Percentiles rank a stretch among this genome's conserved stretches.
Evolutionary conservation across 2,888 invertebrate genomes (phyloP).

Genomic region (Heliothis peltigera): DNA sequence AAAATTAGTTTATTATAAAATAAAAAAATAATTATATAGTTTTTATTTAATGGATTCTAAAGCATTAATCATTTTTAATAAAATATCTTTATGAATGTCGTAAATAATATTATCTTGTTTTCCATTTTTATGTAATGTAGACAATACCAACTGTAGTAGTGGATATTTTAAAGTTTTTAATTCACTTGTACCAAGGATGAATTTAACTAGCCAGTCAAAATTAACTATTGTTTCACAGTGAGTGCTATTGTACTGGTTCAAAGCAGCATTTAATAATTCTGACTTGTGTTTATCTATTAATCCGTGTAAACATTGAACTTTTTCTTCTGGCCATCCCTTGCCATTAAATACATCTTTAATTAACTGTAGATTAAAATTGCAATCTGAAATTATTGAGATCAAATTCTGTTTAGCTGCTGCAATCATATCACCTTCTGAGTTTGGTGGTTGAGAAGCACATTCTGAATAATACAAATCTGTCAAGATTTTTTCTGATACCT

Average conservation of each 20-base stretch:
- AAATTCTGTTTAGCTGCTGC: conserved; percentile 68
- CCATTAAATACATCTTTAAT: conserved; percentile 56
- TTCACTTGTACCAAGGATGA: conserved; percentile 78
- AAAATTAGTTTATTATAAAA: no score
- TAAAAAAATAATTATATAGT: background rate
- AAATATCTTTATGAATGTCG: conserved; percentile 76
- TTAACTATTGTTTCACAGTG: conserved; percentile 71
- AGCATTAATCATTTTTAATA: conserved; percentile 72
- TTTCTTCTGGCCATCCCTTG: conserved; percentile 66
- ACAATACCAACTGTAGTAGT: conserved; percentile 73
- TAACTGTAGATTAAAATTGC: conserved; percentile 65
- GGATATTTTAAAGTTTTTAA: conserved; percentile 76
- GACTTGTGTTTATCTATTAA: conserved; percentile 66
- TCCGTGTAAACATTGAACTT: conserved; percentile 59
- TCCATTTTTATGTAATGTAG: conserved; percentile 64
- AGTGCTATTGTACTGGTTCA: conserved; percentile 70
- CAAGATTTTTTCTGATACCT: conserved; percentile 68
- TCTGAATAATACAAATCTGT: conserved; percentile 61
- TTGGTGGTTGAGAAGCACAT: conserved; percentile 10
- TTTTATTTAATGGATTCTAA: conserved; percentile 67
- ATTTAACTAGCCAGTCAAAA: conserved; percentile 78
- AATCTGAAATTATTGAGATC: conserved; percentile 63
- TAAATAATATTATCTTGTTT: conserved; percentile 63
- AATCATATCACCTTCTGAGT: conserved; percentile 47
- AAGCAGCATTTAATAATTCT: conserved; percentile 67